Base-by-base conservation (phyloP, 2,113 vertebrate genomes). In the Nothobranchius furzeri region DNA sequence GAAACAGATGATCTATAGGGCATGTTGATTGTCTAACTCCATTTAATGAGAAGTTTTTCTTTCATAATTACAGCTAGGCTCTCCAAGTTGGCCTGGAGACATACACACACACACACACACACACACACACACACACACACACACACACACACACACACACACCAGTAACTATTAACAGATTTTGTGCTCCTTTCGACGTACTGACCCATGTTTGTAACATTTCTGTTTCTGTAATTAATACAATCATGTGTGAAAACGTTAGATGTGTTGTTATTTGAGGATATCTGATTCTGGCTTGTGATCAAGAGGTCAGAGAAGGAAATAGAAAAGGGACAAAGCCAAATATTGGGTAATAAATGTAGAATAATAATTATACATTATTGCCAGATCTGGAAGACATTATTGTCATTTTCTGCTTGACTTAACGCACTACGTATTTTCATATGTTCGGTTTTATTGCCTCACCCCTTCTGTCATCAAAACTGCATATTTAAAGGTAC, bases 1-100 rank as follows among this genome's bases (percentile, higher is more conserved):
- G 63, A 82, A 76, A 81, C 15, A 78, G 71, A 74, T 52, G 49
- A 68, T 76, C 60, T 78, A 68, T 60, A 72, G 66, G 68, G 47
- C 65, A 79, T 43, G 43, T 25, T 76, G 68, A 73, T 61, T 65
- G 50, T 63, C 48, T 59, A 14, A 61, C 51, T 82, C 30, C 56
- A 45, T 74, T 43, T 72, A 55, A 78, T 74, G 45, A 59, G 68
- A 72, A 51, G 55, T 17, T 52, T 69, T 70, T 63, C 10, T 1
- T 35, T 69, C 45, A 43, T 69, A 60, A 64, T 63, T 58, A 55
- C 25, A 68, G 65, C 49, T 53, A 67, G 20, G 61, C 43, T 43
- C 59, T 62, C n/a, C 11, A 35, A 35, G 47, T 57, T 20, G 53
- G 43, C 15, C 45, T 30, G 40, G 14, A 54, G 55, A 5, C 63